Evolutionary conservation across 1,140 invertebrate species (phyloP).

Genomic region (Drosophila serrata): DNA sequence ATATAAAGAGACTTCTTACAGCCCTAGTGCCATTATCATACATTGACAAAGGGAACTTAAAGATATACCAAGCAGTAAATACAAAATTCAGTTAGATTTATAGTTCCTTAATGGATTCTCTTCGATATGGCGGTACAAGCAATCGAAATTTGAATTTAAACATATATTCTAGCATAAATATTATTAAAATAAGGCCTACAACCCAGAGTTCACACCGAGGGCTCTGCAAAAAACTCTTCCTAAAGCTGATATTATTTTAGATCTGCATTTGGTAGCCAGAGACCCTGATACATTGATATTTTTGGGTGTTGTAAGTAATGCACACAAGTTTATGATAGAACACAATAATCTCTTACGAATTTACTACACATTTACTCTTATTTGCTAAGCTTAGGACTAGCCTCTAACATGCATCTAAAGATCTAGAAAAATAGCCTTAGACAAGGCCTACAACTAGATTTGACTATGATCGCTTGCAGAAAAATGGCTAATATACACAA

Average conservation of each 20-base stretch:
- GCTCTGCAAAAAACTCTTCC: not conserved
- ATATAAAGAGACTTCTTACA: no score
- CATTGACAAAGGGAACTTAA: not conserved
- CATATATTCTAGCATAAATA: not conserved
- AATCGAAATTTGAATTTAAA: not conserved
- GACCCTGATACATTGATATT: slow-evolving; percentile 1
- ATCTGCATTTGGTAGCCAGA: not conserved
- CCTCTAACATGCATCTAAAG: slow-evolving; percentile 55
- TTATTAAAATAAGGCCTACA: not conserved
- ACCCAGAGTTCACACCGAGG: not conserved
- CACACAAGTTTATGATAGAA: not conserved
- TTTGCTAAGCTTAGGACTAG: slow-evolving; percentile 35
- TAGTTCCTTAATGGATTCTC: not conserved
- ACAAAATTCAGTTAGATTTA: not conserved
- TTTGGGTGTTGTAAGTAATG: slow-evolving; percentile 2
- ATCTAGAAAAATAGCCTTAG: slow-evolving; percentile 42
- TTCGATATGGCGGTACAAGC: not conserved
- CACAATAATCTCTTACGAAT: slow-evolving; percentile 19
- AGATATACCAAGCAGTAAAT: not conserved
- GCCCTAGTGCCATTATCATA: no score
- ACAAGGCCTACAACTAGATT: slow-evolving; percentile 51
- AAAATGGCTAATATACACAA: slow-evolving; percentile 60
- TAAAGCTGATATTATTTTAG: not conserved
- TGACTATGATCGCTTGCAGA: slow-evolving; percentile 45
- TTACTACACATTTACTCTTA: slow-evolving; percentile 32